phyloP scores from a whole-genome alignment of 2,888 invertebrate species.

The Mythimna ferrago region DNA sequence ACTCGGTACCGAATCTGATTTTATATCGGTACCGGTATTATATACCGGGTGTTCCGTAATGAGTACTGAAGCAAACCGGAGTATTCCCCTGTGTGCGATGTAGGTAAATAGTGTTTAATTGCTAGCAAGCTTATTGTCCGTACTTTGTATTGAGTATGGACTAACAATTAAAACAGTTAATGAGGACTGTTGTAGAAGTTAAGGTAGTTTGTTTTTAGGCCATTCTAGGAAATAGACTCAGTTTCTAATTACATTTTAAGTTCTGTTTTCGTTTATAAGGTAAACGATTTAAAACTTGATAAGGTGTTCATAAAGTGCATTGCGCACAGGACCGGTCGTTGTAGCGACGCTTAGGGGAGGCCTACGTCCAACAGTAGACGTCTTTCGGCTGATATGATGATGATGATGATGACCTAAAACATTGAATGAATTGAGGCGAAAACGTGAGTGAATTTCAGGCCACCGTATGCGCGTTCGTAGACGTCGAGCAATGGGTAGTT shows the following conservation, averaged over 20 bases:
- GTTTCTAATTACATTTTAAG: background rate
- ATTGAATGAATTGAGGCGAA: no score
- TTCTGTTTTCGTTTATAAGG: background rate
- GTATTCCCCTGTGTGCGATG: constrained; percentile 28
- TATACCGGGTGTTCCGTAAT: background rate
- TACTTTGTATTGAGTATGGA: constrained; percentile 20
- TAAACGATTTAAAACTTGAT: background rate
- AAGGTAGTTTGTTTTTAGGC: background rate
- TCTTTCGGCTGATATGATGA: no score
- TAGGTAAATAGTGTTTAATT: constrained; percentile 20
- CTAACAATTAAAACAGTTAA: constrained; percentile 31
- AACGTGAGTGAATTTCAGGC: no score
- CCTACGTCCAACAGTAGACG: no score
- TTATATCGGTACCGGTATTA: background rate
- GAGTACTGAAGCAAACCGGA: constrained; percentile 6
- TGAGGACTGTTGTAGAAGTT: constrained; percentile 1
- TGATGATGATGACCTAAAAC: no score
- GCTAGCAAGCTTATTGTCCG: constrained; percentile 26
- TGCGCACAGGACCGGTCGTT: no score
- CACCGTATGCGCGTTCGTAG: no score
- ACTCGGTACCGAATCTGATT: no score
- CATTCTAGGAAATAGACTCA: background rate
- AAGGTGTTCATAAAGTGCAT: no score
- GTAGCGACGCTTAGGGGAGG: no score
- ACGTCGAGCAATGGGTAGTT: no score